Evolutionary conservation across 2,888 invertebrate species (phyloP), one percentile per base, ranked within the genome.

Genomic region (Athetis lepigone): DNA sequence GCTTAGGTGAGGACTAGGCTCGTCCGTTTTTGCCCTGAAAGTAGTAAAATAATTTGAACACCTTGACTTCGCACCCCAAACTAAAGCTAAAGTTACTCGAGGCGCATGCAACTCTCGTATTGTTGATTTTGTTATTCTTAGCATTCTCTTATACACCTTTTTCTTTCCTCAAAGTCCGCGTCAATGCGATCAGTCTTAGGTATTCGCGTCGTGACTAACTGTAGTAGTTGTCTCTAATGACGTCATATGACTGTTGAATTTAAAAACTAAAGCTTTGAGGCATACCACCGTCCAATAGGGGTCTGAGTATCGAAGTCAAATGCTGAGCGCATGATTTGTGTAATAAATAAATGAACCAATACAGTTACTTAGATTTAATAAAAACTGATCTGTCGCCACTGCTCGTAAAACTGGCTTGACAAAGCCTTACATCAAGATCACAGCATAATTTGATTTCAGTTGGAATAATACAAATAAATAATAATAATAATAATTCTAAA

Each of bases 1-100:
- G n/a, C n/a, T n/a, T n/a, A n/a, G n/a, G n/a, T n/a, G n/a, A n/a
- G n/a, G n/a, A n/a, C n/a, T n/a, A n/a, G n/a, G n/a, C n/a, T 79
- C 80, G 85, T 87, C 89, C 88, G 82, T 84, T 90, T 90, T 92
- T 71, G 91, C 90, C 92, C 93, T 92, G 93, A 90, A 92, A 93
- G 84, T 88, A 90, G 85, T 90, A 92, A 90, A 88, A 83, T 81
- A 83, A 83, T 89, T 89, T 86, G 86, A 81, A 80, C n/a, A 74
- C 76, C 73, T 74, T 62, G 60, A 75, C 74, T 77, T 81, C 74
- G 74, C 52, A 66, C 58, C 75, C 68, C 47, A 57, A 60, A 54
- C 46, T 66, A 60, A 54, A 57, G 52, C 63, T 75, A 54, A 46
- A 40, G 33, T 42, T 27, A 36, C 11, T 64, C 50, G 42, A 47